These are phyloP conservation scores for Propithecus deckenii DNA, from an alignment of 2,797 vertebrate species.

Conservation along the genomic window DNA sequence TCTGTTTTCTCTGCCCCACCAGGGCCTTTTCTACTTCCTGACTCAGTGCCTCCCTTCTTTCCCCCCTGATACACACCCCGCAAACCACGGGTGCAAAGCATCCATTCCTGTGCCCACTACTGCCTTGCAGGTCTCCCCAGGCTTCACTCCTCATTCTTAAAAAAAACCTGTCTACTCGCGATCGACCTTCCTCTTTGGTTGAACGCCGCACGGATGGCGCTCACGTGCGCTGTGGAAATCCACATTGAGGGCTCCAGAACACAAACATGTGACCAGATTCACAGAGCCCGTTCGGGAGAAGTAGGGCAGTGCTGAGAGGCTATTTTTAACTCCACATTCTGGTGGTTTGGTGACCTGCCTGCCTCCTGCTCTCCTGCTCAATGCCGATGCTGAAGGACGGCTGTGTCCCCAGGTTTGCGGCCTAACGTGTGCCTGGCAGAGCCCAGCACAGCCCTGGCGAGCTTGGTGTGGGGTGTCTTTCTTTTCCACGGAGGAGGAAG, in stretches of 20 bases:
- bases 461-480: background rate
- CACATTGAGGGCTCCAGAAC: background rate
- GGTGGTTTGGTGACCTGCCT: background rate
- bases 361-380: background rate
- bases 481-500: accelerated
- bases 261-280: background rate
- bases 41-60: accelerated
- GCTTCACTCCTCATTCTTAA: background rate
- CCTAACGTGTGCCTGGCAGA: accelerated
- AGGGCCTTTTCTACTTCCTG: background rate
- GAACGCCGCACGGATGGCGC: background rate
- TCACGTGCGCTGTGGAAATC: background rate
- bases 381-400: accelerated
- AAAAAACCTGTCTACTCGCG: background rate
- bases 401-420: background rate
- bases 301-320: background rate
- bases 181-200: background rate
- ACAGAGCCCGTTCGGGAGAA: accelerated
- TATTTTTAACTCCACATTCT: background rate
- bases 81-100: background rate
- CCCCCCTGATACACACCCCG: background rate
- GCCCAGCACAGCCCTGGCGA: background rate
- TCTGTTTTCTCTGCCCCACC: background rate
- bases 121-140: background rate
- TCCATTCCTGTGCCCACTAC: background rate